Evolutionary conservation across 2,113 vertebrate genomes (phyloP), one percentile per base, ranked within the genome.

Genomic region (Hylia prasina): DNA sequence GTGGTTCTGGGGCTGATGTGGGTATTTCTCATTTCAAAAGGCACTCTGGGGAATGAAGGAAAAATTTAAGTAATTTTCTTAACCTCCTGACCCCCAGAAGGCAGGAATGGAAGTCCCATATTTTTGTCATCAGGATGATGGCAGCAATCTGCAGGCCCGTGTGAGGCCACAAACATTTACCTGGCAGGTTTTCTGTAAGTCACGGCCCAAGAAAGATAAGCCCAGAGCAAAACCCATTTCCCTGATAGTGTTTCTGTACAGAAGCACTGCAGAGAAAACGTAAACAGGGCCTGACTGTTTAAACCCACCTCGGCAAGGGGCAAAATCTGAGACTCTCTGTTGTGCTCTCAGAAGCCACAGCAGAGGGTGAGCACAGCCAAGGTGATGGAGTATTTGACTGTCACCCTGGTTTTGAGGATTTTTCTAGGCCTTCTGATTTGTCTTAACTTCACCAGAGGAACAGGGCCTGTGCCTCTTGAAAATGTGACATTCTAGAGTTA

Each of bases 61-160:
- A 87, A 94, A 91, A 96, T 57, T 37, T 31, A 80, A 96, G 90
- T 94, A 17, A 97, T 95, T 97, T 96, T 84, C 58, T 53, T 90
- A 56, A 89, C 61, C 94, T 93, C 21, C 6, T 21, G 87, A 44
- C 60, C 97, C 78, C 73, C 81, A 64, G 91, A 73, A 96, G 84
- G 84, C 91, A 88, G 24, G 11, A 80, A 82, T 94, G 90, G 61
- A 93, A 94, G 87, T 91, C 72, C 87, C 63, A 6, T 95, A 95
- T 95, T 97, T 97, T 95, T 97, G 90, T 54, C 94, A 96, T 96
- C 97, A 92, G 12, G 78, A 86, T 97, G 97, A 98, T 94, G 91
- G 91, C 92, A 87, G 85, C 94, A 96, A 96, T 97, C 93, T 96
- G 89, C 69, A 69, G 70, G 87, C 35, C 45, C 33, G 75, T 82